A percentile compares a stretch with the other conserved stretches of the same genome.
Evolutionary conservation across 2,888 invertebrate genomes (phyloP).

Genomic region (Harpalus rufipes): DNA sequence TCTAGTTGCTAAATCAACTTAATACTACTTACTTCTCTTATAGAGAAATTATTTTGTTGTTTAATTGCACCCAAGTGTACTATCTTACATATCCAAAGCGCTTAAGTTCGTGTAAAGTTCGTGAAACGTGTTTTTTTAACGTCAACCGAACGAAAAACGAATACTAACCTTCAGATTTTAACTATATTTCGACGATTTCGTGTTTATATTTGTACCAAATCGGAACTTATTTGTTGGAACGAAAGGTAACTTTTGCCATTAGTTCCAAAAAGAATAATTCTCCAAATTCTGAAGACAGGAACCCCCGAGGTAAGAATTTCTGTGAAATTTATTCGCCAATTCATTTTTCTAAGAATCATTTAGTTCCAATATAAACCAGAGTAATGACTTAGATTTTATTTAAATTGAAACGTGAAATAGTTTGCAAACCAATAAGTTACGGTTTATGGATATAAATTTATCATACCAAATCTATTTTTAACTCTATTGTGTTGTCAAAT

Average conservation of each 20-base stretch:
- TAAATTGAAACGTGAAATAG: no score
- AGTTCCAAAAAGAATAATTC: constrained; percentile 42
- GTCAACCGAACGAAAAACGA: background rate
- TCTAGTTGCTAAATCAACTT: no score
- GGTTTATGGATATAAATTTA: background rate
- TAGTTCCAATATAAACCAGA: no score
- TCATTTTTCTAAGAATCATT: background rate
- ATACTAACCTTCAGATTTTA: constrained; percentile 28
- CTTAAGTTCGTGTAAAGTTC: background rate
- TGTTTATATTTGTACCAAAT: constrained; percentile 15
- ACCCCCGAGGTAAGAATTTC: constrained; percentile 48
- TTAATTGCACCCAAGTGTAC: background rate
- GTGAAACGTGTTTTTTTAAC: background rate
- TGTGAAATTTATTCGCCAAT: background rate
- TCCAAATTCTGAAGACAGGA: constrained; percentile 10
- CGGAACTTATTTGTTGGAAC: background rate
- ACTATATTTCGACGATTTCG: constrained; percentile 39
- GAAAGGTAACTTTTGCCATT: constrained; percentile 47
- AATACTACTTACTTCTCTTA: background rate
- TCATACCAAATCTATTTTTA: background rate
- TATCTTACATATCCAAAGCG: constrained; percentile 11
- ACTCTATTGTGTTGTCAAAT: background rate
- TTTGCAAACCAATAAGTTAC: no score
- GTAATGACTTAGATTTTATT: no score
- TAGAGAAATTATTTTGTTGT: background rate